Evolutionary conservation across 2,113 vertebrate genomes (phyloP), one percentile per base, ranked within the genome.

Genomic region (Cinclus cinclus): DNA sequence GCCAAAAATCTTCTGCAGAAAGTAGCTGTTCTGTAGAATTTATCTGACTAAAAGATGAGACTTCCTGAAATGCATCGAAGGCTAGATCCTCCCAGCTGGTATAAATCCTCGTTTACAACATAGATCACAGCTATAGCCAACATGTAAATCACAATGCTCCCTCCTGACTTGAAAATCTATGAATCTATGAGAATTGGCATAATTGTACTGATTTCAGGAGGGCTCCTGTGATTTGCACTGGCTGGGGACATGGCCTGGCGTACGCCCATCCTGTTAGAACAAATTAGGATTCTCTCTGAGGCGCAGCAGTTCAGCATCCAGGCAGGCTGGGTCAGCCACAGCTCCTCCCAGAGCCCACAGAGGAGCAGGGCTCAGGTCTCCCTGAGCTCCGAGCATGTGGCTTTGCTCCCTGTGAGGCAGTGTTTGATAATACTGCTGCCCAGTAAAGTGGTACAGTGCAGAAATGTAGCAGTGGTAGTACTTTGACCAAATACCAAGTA

Each of bases 161-260:
- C 94, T 95, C 84, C 93, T 86, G 93, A 68, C 79, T 96, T 71
- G 75, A 80, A 94, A 93, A 96, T 94, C 91, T 92, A 92, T 75
- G 95, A 91, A 95, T 95, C 93, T 83, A 93, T 89, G 94, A 93
- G 95, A 97, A 96, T 93, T 96, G 95, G 94, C 79, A 1, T 95
- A 93, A 97, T 90, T 95, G 93, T 85, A 96, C 95, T 96, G 95
- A 95, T 93, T 92, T 93, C 92, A 83, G 86, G 68, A 95, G 90
- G 80, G 76, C 80, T 90, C 28, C 92, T 84, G 88, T 81, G 86
- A 94, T 92, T 93, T 94, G 81, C 47, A 1, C 64, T 0, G 6
- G 76, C 96, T 93, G 79, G 92, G 95, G 95, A 91, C 47, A 0
- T 37, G 2, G 90, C 84, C 91, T 33, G 0, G 79, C 3, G 6